Percentiles rank a stretch among this genome's conserved stretches.
Evolutionary conservation across 1,140 invertebrate species (phyloP).

Genomic region (Venturia canescens): DNA sequence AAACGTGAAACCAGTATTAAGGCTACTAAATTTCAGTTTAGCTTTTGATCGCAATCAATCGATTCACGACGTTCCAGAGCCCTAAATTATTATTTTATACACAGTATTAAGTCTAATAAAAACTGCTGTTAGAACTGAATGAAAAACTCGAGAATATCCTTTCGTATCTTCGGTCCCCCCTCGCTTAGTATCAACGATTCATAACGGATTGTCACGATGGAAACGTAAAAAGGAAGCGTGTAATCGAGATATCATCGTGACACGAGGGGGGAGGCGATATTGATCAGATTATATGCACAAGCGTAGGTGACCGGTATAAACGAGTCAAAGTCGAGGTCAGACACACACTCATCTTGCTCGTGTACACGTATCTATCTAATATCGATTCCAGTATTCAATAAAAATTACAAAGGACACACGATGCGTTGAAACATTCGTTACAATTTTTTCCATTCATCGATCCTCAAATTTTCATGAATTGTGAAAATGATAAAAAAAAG

Average conservation of each 20-base stretch:
- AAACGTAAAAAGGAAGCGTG: neutral
- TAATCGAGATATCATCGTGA: slow-evolving; percentile 43
- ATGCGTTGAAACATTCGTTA: neutral
- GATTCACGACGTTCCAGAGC: neutral
- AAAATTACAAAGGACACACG: neutral
- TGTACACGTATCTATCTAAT: slow-evolving; percentile 21
- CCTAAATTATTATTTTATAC: neutral
- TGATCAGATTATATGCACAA: slow-evolving; percentile 23
- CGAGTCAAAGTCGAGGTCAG: slow-evolving; percentile 45
- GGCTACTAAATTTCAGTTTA: neutral
- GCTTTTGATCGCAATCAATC: no score
- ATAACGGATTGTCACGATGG: neutral
- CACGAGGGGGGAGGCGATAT: slow-evolving; percentile 19
- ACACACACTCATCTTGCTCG: slow-evolving; percentile 4
- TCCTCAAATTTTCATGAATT: neutral
- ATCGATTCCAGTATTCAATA: slow-evolving; percentile 8
- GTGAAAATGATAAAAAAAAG: no score
- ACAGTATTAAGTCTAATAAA: neutral
- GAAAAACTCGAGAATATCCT: neutral
- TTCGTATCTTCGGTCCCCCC: neutral
- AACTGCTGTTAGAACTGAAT: neutral
- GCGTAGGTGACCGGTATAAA: slow-evolving; percentile 39
- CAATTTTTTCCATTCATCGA: neutral
- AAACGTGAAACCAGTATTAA: neutral
- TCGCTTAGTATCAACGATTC: neutral